Evolutionary conservation across 2,113 vertebrate species (phyloP).

Genomic region (Copsychus sechellarum): DNA sequence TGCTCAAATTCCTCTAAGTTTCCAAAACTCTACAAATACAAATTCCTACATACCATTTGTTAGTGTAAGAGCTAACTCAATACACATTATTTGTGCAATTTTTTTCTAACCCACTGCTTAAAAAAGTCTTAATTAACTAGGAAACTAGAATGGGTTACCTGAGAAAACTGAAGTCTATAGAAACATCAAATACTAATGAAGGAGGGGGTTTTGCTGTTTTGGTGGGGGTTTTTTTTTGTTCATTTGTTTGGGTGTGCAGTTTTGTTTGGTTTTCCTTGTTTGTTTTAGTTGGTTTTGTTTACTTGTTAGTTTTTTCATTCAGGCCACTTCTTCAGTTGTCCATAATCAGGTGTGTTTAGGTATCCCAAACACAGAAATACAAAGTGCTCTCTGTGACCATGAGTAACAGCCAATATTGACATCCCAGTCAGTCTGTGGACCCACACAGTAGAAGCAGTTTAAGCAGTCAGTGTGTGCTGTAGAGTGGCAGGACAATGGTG

Average conservation of each 20-base stretch:
- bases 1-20: constrained; percentile 10
- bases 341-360: not conserved
- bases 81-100: not conserved
- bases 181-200: not conserved
- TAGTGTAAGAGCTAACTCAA: not conserved
- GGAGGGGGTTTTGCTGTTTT: not conserved
- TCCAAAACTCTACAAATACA: not conserved
- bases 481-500: not conserved
- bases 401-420: not conserved
- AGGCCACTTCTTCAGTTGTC: not conserved
- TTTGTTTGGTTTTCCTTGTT: not conserved
- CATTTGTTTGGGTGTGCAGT: not conserved
- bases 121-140: not conserved
- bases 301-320: not conserved
- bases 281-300: not conserved
- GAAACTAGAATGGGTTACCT: not conserved
- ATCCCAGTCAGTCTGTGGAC: not conserved
- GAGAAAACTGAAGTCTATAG: not conserved
- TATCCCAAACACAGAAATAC: not conserved
- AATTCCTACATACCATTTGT: not conserved
- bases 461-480: not conserved
- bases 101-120: not conserved
- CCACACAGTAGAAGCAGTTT: not conserved
- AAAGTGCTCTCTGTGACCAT: not conserved
- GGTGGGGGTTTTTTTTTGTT: fast-evolving